A percentile compares a stretch with the other conserved stretches of the same genome.
Evolutionary conservation across 2,888 invertebrate species (phyloP).

Genomic region (Schizotus pectinicornis): DNA sequence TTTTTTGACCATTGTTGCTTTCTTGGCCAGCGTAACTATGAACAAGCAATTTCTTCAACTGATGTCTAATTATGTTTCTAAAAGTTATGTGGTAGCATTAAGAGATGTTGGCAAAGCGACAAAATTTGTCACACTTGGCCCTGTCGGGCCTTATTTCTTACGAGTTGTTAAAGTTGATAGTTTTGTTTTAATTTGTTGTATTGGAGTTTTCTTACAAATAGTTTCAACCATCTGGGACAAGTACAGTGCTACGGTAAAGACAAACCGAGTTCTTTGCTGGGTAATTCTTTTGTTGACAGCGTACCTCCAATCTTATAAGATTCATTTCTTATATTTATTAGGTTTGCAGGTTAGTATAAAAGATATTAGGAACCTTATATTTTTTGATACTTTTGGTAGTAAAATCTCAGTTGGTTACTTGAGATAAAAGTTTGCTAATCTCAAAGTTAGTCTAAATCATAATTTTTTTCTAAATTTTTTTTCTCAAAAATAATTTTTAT

Average conservation of each 20-base stretch:
- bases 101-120: not conserved
- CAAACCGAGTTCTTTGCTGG: slow-evolving; percentile 42
- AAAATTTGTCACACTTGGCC: not conserved
- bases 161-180: slow-evolving; percentile 14
- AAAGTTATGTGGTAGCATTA: not conserved
- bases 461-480: no score
- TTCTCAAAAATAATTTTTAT: not conserved
- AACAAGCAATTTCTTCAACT: not conserved
- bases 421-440: no score
- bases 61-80: not conserved
- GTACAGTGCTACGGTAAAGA: slow-evolving; percentile 32
- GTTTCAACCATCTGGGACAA: slow-evolving; percentile 30
- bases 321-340: slow-evolving; percentile 20
- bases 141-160: not conserved
- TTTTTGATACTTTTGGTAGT: no score
- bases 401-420: no score
- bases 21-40: not conserved
- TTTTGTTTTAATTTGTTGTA: slow-evolving; percentile 1
- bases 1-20: no score
- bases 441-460: no score
- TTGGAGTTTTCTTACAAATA: slow-evolving; percentile 41
- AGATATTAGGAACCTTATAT: no score
- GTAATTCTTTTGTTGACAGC: slow-evolving; percentile 34
- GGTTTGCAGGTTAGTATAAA: slow-evolving; percentile 33
- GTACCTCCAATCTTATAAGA: slow-evolving; percentile 21